Conservation (phyloP, 2,888 invertebrate genomes). For the Drosophila nigricruria region DNA sequence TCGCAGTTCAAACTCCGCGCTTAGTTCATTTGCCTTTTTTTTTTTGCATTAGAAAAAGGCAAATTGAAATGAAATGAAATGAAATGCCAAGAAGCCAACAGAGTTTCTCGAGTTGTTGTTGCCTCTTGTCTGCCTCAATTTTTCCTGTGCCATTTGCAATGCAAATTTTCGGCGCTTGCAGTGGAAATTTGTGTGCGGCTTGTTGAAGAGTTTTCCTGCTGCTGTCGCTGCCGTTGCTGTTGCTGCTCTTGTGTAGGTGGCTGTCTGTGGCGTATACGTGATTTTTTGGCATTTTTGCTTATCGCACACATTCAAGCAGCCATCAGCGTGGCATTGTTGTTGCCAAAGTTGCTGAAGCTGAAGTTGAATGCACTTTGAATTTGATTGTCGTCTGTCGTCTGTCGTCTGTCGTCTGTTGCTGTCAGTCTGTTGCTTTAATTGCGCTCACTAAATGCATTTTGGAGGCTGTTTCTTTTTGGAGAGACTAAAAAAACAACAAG, state of each 20-base stretch:
- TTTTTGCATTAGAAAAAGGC: constrained; percentile 76
- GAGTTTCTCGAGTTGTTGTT: constrained; percentile 42
- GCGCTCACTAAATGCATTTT: constrained; percentile 27
- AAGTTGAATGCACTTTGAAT: constrained; percentile 63
- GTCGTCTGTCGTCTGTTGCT: constrained; percentile 16
- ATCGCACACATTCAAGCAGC: constrained; percentile 47
- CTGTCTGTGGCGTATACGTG: constrained; percentile 69
- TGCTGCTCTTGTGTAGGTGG: constrained; percentile 46
- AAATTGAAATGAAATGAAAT: constrained; percentile 77
- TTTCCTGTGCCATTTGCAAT: constrained; percentile 69
- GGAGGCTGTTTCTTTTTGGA: neutral
- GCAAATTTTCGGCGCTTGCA: constrained; percentile 77
- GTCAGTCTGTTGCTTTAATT: constrained; percentile 14
- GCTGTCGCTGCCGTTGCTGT: constrained; percentile 3
- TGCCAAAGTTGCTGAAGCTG: constrained; percentile 12
- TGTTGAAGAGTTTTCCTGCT: constrained; percentile 17
- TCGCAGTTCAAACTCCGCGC: constrained; percentile 77
- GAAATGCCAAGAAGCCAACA: constrained; percentile 76
- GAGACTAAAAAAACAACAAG: neutral
- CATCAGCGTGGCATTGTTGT: constrained; percentile 31
- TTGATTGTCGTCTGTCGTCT: too few relatives aligned
- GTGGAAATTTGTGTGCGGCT: constrained; percentile 65
- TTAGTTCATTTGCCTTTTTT: constrained; percentile 80
- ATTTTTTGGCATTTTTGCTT: constrained; percentile 64
- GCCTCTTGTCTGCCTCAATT: constrained; percentile 44